These are phyloP conservation scores for Physocephala rufipes DNA, from an alignment of 2,888 invertebrate species.

Conservation along the genomic window DNA sequence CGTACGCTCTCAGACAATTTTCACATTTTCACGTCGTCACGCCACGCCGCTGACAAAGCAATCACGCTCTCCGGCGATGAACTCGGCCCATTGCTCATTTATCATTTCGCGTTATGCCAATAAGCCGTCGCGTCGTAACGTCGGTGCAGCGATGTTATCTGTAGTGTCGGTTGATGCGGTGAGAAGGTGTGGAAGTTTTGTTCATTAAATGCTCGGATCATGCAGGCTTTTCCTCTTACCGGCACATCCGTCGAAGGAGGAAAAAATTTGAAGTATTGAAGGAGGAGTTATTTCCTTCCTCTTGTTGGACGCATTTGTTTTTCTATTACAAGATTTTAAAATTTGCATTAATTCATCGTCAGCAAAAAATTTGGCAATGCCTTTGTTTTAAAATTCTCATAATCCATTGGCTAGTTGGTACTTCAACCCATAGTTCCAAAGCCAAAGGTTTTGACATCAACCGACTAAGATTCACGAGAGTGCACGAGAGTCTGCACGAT, in stretches of 20 bases:
- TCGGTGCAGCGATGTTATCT: neutral
- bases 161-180: slow-evolving; percentile 3
- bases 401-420: slow-evolving; percentile 19
- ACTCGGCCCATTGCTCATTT: slow-evolving; percentile 23
- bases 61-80: slow-evolving; percentile 7
- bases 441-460: too few species aligned
- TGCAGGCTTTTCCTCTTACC: too few species aligned
- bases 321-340: slow-evolving; percentile 39
- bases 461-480: too few species aligned
- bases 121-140: neutral
- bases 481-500: too few species aligned
- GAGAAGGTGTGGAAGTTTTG: too few species aligned
- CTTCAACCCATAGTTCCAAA: neutral
- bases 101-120: slow-evolving; percentile 27
- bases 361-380: neutral
- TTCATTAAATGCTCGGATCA: too few species aligned
- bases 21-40: slow-evolving; percentile 24
- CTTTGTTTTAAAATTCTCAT: neutral
- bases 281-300: neutral
- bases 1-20: slow-evolving; percentile 15
- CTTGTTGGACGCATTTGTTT: neutral
- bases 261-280: too few species aligned
- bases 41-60: neutral
- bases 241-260: too few species aligned
- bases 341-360: slow-evolving; percentile 41